A percentile compares a stretch with the other conserved stretches of the same genome.
phyloP scores from a whole-genome alignment of 2,113 vertebrate species.

The Holacanthus passer region DNA sequence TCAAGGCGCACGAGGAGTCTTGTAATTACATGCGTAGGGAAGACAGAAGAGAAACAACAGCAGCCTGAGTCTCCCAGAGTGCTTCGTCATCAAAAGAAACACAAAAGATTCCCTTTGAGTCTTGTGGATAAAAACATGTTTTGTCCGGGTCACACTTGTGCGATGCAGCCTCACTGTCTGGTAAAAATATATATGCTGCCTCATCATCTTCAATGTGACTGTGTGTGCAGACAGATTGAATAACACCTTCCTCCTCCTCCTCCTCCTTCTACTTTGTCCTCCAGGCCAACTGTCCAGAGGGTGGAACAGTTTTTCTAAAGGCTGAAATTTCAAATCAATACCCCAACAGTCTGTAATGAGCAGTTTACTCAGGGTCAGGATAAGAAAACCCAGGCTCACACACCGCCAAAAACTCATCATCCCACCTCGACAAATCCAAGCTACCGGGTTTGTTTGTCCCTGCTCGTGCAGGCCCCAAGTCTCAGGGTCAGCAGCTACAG shows the following conservation, averaged over 20 bases:
- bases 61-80: slow-evolving; percentile 33
- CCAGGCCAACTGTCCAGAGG: slow-evolving; percentile 68
- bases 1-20: slow-evolving; percentile 47
- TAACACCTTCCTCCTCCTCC: slow-evolving; percentile 58
- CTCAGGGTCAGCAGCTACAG: slow-evolving; percentile 13
- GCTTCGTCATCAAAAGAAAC: slow-evolving; percentile 66
- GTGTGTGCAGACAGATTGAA: slow-evolving; percentile 56
- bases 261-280: slow-evolving; percentile 13
- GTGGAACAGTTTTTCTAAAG: slow-evolving; percentile 62
- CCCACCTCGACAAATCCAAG: slow-evolving; percentile 26
- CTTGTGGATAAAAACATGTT: slow-evolving; percentile 45
- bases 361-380: slow-evolving; percentile 53
- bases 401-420: slow-evolving; percentile 33
- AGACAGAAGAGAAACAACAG: slow-evolving; percentile 55
- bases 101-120: slow-evolving; percentile 59
- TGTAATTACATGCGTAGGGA: slow-evolving; percentile 64
- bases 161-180: slow-evolving; percentile 40
- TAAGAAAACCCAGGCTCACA: slow-evolving; percentile 47
- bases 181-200: slow-evolving; percentile 39
- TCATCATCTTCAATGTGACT: slow-evolving; percentile 55
- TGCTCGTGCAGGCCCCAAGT: background rate
- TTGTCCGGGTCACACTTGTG: slow-evolving; percentile 34
- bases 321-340: slow-evolving; percentile 77
- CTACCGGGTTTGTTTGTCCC: background rate
- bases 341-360: slow-evolving; percentile 52